Evolutionary conservation across 2,888 invertebrate species (phyloP).

Genomic region (Caenorhabditis sp.): DNA sequence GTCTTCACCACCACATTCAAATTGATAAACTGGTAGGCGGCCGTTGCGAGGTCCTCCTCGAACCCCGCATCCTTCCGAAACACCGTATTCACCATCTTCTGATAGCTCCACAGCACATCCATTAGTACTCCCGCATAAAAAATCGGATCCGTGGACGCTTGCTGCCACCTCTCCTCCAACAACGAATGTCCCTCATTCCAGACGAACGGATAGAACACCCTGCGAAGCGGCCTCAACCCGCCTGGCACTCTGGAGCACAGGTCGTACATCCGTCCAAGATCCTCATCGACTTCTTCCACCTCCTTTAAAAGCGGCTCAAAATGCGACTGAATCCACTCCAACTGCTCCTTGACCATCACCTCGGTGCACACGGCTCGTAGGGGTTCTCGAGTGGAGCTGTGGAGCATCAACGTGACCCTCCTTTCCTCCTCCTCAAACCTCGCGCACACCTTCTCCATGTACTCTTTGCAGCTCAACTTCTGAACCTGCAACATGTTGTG

Average conservation of each 20-base stretch:
- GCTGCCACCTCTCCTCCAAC: constrained; percentile 93
- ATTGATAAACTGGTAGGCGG: constrained; percentile 93
- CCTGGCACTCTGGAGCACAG: constrained; percentile 85
- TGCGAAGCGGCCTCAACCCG: not conserved
- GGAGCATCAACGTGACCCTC: constrained; percentile 94
- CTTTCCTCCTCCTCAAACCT: constrained; percentile 94
- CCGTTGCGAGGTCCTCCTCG: constrained; percentile 91
- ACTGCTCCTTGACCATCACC: constrained; percentile 95
- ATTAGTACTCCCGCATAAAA: constrained; percentile 95
- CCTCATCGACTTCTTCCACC: constrained; percentile 95
- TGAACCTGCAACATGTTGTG: constrained; percentile 89
- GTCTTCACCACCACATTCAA: constrained; percentile 84
- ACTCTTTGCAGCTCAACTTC: constrained; percentile 91
- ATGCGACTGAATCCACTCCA: constrained; percentile 94
- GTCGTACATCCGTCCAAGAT: constrained; percentile 95
- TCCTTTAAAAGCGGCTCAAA: constrained; percentile 97
- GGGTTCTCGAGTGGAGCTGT: constrained; percentile 93
- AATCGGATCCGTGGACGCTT: constrained; percentile 96
- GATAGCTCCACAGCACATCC: constrained; percentile 94
- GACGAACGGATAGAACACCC: constrained; percentile 97
- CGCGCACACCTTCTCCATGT: constrained; percentile 96
- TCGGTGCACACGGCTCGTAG: constrained; percentile 94
- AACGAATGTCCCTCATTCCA: constrained; percentile 89
- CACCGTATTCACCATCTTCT: constrained; percentile 90
- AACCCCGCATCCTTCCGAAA: constrained; percentile 97